These are phyloP conservation scores for Gymnorhina tibicen DNA, from an alignment of 2,113 vertebrate species.

Conservation along the genomic window DNA sequence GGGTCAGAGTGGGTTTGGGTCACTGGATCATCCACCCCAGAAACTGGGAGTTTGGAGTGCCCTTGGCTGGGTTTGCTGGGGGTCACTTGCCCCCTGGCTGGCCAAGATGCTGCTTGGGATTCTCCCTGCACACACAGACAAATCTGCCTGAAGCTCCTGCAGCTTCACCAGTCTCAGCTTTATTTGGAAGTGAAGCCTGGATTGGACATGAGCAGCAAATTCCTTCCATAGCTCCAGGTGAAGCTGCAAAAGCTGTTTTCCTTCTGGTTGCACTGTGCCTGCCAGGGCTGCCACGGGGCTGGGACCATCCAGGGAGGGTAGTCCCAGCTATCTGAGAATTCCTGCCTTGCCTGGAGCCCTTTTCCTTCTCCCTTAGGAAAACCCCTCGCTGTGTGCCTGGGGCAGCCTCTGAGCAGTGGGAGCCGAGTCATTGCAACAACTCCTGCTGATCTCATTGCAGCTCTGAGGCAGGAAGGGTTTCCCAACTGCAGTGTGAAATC, in stretches of 20 bases:
- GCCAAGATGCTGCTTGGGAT: not conserved
- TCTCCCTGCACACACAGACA: not conserved
- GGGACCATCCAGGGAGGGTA: not conserved
- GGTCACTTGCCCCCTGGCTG: not conserved
- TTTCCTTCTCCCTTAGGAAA: not conserved
- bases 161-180: not conserved
- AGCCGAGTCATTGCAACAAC: not conserved
- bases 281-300: not conserved
- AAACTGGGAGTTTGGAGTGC: not conserved
- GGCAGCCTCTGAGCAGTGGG: not conserved
- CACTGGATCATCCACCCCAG: not conserved
- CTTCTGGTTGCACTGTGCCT: not conserved
- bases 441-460: not conserved
- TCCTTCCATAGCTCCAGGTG: not conserved
- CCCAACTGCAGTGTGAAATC: not conserved
- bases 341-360: not conserved
- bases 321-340: not conserved
- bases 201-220: not conserved
- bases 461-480: not conserved
- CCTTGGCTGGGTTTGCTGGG: not conserved
- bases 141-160: not conserved
- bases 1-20: not conserved
- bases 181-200: not conserved
- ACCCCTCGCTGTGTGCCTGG: not conserved
- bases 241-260: not conserved